Evolutionary conservation across 2,888 invertebrate genomes (phyloP), one percentile per base, ranked within the genome.

Genomic region (Muscina levida): DNA sequence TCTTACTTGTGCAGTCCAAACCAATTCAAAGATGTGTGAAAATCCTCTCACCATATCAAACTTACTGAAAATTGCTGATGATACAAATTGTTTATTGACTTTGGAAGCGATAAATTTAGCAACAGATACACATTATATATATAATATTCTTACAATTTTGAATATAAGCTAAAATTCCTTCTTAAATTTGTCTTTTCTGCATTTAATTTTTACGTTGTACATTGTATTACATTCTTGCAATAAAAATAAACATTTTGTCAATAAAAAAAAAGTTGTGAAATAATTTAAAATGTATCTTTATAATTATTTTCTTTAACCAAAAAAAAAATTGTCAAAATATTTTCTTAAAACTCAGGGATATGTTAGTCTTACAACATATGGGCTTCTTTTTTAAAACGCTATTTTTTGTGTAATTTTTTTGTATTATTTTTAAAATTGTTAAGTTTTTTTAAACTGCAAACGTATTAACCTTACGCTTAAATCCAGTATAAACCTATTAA

Each of bases 401-500:
- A n/a, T 26, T 57, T 13, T 56, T 26, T 56, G 19, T 26, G n/a
- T 31, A 31, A 37, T 57, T 57, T 31, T 57, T 37, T 31, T 57
- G 31, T 39, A 31, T 37, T 53, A 17, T 73, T 78, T 70, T 74
- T 53, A 22, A 42, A 24, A 6, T 39, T 42, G 66, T 62, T 75
- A 65, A 37, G n/a, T 68, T 15, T 24, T 68, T 31, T 31, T 5
- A 31, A 31, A 5, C 39, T 62, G 62, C 62, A 17, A 62, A 62
- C 62, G 62, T 62, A 62, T 31, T 62, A 62, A 81, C 77, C 74
- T 81, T 81, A 77, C 72, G 77, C 81, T 81, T 81, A 81, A 75
- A 81, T 74, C 74, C 74, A 74, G 71, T 81, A 77, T 81, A 77
- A 81, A 81, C 51, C 77, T 81, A 77, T 75, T 77, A 81, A 72